Evolutionary conservation across 2,888 invertebrate genomes (phyloP).

Genomic region (Euspilapteryx auroguttella): DNA sequence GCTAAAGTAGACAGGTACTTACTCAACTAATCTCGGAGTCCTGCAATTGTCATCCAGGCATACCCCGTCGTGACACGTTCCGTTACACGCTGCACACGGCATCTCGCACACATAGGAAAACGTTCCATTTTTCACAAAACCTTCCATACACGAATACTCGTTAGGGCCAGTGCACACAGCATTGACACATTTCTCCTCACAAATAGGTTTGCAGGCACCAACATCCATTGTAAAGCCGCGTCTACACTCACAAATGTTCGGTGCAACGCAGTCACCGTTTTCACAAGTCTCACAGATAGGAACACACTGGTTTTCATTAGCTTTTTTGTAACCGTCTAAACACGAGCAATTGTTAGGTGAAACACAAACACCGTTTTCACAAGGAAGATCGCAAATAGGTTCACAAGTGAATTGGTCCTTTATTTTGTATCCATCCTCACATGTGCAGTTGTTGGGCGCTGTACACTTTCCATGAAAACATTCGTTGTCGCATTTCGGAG

Average conservation of each 20-base stretch:
- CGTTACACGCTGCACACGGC: no score
- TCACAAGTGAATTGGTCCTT: constrained; percentile 11
- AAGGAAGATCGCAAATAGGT: constrained; percentile 14
- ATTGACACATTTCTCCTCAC: constrained; percentile 6
- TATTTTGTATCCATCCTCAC: constrained; percentile 12
- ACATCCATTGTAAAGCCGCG: background rate
- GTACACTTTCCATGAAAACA: constrained; percentile 24
- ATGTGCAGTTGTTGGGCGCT: constrained; percentile 13
- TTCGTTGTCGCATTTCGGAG: constrained; percentile 15
- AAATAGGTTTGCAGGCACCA: constrained; percentile 4
- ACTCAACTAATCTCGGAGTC: no score
- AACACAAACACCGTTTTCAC: constrained; percentile 27
- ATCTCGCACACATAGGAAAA: background rate
- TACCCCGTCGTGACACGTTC: no score
- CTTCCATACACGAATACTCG: constrained; percentile 13
- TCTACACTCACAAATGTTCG: constrained; percentile 1
- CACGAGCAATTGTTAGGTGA: constrained; percentile 33
- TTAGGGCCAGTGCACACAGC: constrained; percentile 13
- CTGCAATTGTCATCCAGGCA: no score
- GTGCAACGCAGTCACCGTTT: constrained; percentile 11
- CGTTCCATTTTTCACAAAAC: constrained; percentile 7
- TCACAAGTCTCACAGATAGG: no score
- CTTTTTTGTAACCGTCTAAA: constrained; percentile 19
- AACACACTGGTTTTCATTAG: constrained; percentile 1
- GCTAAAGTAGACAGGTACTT: no score